Base-by-base conservation (phyloP, 2,113 vertebrate genomes). In the Catagonus wagneri region DNA sequence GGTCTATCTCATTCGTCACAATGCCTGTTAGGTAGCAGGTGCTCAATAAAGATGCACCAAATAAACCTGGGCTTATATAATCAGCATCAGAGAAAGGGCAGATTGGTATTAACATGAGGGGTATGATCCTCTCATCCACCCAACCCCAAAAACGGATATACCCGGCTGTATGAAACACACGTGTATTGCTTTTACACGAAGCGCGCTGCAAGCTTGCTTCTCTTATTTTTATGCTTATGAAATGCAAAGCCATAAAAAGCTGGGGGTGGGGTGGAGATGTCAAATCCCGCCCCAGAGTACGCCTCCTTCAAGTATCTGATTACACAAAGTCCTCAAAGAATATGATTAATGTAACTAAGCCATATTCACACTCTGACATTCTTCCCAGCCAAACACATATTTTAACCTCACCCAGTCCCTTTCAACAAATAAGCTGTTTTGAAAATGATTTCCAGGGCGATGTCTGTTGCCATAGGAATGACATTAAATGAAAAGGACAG, bases 381-480 rank as follows among this genome's bases (percentile, higher is more conserved):
- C 96, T 97, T 98, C 97, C 94, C 98, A 98, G 98, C 97, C 98
- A 99, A 99, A 98, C 98, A 98, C 98, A 98, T 98, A 99, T 99
- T 99, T 99, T 98, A 99, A 98, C 98, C 98, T 98, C 97, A 98
- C 95, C 97, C 98, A 94, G 97, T 96, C 97, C 97, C 98, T 98
- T 98, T 98, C 98, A 98, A 98, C 98, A 99, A 99, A 99, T 99
- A 99, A 98, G 98, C 98, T 98, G 98, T 98, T 99, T 98, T 97
- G 98, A 99, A 99, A 99, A 99, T 99, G 97, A 99, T 99, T 99
- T 98, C 98, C 99, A 99, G 99, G 99, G 98, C 58, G 83, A 98
- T 98, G 99, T 98, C 99, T 98, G 99, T 99, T 99, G 98, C 99
- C 99, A 99, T 99, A 99, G 99, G 96, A 98, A 99, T 99, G 99